Conservation (phyloP, 2,113 vertebrate species). For the Sapayoa aenigma region DNA sequence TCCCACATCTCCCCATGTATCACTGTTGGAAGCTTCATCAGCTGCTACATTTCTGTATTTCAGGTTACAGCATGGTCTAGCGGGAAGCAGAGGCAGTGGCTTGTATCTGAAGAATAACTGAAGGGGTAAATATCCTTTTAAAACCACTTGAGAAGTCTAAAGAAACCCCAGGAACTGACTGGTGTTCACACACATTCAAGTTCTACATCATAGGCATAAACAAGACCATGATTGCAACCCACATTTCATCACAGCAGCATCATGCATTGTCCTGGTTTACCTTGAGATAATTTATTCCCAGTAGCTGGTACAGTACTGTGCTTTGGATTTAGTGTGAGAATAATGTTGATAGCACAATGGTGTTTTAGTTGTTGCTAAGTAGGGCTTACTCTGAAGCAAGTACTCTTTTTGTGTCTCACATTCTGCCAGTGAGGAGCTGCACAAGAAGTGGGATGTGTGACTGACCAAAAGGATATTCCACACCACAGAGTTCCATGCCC, state of each 20-base stretch:
- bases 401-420: neutral
- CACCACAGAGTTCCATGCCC: neutral
- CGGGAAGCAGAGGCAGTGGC: neutral
- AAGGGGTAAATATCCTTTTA: neutral
- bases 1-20: neutral
- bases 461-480: neutral
- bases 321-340: neutral
- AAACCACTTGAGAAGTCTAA: neutral
- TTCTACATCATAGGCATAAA: neutral
- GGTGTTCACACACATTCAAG: neutral
- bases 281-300: neutral
- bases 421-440: neutral
- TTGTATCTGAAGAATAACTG: neutral
- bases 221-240: neutral
- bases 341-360: neutral
- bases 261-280: neutral
- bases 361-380: neutral
- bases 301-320: neutral
- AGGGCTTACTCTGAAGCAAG: neutral
- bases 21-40: neutral
- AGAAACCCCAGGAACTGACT: neutral
- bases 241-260: neutral
- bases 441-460: neutral
- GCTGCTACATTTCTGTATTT: neutral
- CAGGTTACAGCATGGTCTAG: neutral